Conservation (phyloP, 2,888 invertebrate genomes). For the Nomada lathburiana region DNA sequence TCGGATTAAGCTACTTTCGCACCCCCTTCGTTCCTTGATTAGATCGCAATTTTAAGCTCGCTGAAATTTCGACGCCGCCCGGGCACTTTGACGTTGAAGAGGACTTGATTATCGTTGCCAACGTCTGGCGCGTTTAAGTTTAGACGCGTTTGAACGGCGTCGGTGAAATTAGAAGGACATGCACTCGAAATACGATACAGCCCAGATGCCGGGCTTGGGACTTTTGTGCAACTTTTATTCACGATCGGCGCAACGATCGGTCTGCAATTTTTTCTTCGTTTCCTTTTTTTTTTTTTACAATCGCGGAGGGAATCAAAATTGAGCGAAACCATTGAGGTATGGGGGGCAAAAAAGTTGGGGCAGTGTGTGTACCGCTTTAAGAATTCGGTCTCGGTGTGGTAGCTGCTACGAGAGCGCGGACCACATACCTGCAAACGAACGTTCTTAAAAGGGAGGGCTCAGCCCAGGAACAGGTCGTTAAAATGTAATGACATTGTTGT, state of each 20-base stretch:
- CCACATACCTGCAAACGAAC: slow-evolving; percentile 79
- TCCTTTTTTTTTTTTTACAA: neutral
- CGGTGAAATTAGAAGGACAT: neutral
- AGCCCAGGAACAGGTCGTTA: slow-evolving; percentile 81
- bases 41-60: slow-evolving; percentile 48
- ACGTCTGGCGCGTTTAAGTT: slow-evolving; percentile 12
- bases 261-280: neutral
- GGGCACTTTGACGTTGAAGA: neutral
- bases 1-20: slow-evolving; percentile 64
- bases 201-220: neutral
- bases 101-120: slow-evolving; percentile 21
- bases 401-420: slow-evolving; percentile 69
- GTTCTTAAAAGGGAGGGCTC: slow-evolving; percentile 75
- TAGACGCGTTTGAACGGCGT: neutral
- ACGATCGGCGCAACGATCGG: neutral
- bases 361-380: slow-evolving; percentile 60
- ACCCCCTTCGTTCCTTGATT: slow-evolving; percentile 52
- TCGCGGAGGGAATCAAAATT: neutral
- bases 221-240: neutral
- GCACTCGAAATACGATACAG: slow-evolving; percentile 5
- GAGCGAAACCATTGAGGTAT: neutral
- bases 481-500: slow-evolving; percentile 83
- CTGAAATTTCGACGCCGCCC: slow-evolving; percentile 45
- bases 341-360: neutral
- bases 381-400: slow-evolving; percentile 53